Percentiles rank a stretch among this genome's conserved stretches.
Conservation (phyloP, 2,888 invertebrate species). For the Tenthredo scrophulariae region DNA sequence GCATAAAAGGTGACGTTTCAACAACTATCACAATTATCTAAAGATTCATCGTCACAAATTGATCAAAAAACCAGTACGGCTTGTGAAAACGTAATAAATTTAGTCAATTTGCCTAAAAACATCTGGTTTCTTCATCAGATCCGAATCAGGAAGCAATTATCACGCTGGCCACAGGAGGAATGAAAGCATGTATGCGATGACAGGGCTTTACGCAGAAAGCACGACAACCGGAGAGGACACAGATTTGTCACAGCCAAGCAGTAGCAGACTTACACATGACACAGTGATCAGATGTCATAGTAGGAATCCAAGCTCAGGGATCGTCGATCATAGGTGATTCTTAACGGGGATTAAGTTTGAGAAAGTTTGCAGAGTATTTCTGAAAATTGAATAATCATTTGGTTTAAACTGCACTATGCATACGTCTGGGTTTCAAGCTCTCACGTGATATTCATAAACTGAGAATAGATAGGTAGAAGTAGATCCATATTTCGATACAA, state of each 20-base stretch:
- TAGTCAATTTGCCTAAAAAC: not conserved
- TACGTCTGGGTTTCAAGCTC: not conserved
- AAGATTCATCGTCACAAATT: not conserved
- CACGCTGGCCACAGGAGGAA: conserved; percentile 83
- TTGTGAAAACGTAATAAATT: not conserved
- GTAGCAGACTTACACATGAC: conserved; percentile 74
- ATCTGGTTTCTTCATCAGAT: conserved; percentile 63
- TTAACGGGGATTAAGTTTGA: not conserved
- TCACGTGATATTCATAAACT: not conserved
- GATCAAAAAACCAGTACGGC: not conserved
- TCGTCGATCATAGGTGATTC: conserved; percentile 83
- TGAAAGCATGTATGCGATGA: conserved; percentile 95
- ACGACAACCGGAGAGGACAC: conserved; percentile 80
- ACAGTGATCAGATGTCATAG: conserved; percentile 87
- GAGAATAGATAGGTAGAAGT: not conserved
- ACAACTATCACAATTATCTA: not conserved
- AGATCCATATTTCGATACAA: conserved; percentile 20
- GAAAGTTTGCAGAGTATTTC: not conserved
- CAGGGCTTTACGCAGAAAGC: conserved; percentile 89
- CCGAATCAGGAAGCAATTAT: conserved; percentile 75
- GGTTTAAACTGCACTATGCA: not conserved
- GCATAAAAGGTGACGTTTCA: conserved; percentile 70
- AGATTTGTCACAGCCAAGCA: conserved; percentile 73
- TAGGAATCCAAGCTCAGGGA: conserved; percentile 88
- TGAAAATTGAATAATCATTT: not conserved